Conservation (phyloP, 2,888 invertebrate genomes). For the Heliconius ismenius region DNA sequence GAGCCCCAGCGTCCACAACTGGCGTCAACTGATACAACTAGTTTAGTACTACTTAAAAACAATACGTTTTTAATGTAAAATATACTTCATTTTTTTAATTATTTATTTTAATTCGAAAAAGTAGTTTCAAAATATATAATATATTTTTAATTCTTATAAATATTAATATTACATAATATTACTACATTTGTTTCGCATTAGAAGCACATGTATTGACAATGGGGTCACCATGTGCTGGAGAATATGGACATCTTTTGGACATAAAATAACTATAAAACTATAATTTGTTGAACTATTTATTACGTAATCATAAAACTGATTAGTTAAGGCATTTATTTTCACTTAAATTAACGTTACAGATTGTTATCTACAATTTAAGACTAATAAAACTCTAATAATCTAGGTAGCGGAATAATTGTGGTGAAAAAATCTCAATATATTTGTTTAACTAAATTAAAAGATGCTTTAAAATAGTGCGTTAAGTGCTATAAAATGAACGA, state of each 20-base stretch:
- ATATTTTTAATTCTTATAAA: constrained; percentile 2
- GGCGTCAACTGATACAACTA: too few species aligned
- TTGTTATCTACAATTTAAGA: neutral
- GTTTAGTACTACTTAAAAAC: neutral
- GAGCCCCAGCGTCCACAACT: too few species aligned
- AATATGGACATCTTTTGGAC: constrained; percentile 17
- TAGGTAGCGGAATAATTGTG: too few species aligned
- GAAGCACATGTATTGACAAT: constrained; percentile 46
- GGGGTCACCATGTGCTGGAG: constrained; percentile 40
- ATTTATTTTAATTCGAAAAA: neutral
- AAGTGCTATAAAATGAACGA: neutral
- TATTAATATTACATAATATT: constrained; percentile 41
- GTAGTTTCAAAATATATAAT: neutral
- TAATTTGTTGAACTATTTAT: constrained; percentile 1
- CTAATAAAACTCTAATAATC: too few species aligned
- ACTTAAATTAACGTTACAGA: neutral
- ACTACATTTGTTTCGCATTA: constrained; percentile 56
- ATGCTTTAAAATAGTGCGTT: neutral
- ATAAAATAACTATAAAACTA: constrained; percentile 22
- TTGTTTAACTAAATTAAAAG: neutral
- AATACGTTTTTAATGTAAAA: neutral
- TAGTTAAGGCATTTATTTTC: neutral
- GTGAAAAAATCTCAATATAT: neutral
- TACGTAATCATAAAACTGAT: neutral
- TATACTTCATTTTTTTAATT: neutral